phyloP scores from a whole-genome alignment of 2,797 vertebrate species.

The Phaenicophaeus curvirostris region DNA sequence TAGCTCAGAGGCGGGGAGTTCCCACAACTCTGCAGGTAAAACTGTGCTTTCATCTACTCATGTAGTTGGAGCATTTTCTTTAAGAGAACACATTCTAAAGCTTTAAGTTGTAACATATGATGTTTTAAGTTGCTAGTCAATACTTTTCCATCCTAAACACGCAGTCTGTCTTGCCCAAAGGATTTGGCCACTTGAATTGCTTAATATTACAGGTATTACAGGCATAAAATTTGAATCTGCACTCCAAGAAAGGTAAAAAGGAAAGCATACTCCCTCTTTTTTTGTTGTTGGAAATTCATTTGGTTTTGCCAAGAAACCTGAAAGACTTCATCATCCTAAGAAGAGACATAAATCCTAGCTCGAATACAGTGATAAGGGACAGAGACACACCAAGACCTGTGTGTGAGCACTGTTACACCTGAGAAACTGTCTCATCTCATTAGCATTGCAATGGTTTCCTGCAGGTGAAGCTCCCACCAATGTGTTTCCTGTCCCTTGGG shows the following conservation, averaged over 20 bases:
- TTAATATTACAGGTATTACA: not conserved
- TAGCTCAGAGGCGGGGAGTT: not conserved
- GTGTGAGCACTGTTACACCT: not conserved
- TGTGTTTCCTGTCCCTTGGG: not conserved
- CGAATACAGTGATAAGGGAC: not conserved
- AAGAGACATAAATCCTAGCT: not conserved
- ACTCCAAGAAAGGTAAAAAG: not conserved
- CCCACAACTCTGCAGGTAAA: accelerated
- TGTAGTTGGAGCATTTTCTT: not conserved
- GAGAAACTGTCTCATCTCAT: not conserved
- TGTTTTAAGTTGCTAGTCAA: not conserved
- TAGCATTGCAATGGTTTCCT: not conserved
- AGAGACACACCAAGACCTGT: not conserved
- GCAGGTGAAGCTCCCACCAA: not conserved
- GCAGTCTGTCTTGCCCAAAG: not conserved
- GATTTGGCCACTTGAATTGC: not conserved
- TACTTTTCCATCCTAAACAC: not conserved
- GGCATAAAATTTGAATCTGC: not conserved
- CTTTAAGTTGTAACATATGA: not conserved
- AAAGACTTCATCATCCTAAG: not conserved
- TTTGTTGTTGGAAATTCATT: not conserved
- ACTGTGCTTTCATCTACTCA: not conserved
- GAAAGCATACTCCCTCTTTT: not conserved
- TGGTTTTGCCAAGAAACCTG: not conserved
- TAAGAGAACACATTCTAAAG: not conserved